phyloP scores from a whole-genome alignment of 2,888 invertebrate genomes.

The Agriotes lineatus region DNA sequence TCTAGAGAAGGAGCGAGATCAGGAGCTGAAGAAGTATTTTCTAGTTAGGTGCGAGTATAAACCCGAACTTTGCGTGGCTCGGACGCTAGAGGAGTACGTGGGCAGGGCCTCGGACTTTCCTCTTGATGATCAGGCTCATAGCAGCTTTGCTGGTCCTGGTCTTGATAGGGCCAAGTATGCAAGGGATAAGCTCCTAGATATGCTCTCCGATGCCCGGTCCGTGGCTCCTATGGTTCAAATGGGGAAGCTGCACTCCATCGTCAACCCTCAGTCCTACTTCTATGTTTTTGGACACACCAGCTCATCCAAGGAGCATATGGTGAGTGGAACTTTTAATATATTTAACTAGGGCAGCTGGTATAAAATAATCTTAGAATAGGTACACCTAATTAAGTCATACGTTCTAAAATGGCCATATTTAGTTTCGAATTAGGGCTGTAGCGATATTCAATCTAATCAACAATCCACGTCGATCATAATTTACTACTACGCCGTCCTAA shows the following conservation, averaged over 20 bases:
- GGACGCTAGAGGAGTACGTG: constrained; percentile 74
- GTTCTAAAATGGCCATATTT: no score
- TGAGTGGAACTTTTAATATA: no score
- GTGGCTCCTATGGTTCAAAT: constrained; percentile 85
- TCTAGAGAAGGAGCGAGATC: constrained; percentile 80
- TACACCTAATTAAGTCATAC: no score
- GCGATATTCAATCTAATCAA: no score
- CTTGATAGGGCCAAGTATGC: constrained; percentile 57
- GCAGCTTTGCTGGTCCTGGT: constrained; percentile 46
- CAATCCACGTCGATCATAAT: no score
- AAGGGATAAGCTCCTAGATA: constrained; percentile 84
- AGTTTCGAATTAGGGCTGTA: no score
- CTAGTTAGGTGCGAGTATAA: constrained; percentile 83
- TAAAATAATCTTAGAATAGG: no score
- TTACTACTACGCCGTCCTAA: no score
- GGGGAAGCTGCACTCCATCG: constrained; percentile 80
- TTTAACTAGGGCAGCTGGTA: no score
- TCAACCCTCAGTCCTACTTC: constrained; percentile 85
- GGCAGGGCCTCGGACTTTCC: constrained; percentile 40
- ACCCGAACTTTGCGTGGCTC: constrained; percentile 75
- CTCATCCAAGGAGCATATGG: constrained; percentile 82
- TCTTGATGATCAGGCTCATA: constrained; percentile 47
- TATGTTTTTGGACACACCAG: constrained; percentile 91
- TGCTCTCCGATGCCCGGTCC: constrained; percentile 90
- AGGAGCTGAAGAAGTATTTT: constrained; percentile 82